Conservation (phyloP, 2,113 vertebrate species). For the Ia io region DNA sequence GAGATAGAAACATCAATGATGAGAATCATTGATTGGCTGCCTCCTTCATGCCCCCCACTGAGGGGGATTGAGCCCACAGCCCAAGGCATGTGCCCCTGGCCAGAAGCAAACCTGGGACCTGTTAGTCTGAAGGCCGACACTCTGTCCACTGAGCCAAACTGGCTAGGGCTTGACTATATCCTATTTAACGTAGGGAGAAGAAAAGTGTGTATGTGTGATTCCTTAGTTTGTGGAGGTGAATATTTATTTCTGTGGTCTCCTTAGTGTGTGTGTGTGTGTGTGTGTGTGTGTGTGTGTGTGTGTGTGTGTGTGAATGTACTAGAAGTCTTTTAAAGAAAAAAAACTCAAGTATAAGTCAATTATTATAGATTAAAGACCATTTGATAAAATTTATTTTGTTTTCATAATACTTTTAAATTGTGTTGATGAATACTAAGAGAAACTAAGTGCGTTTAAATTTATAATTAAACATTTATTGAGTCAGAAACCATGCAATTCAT, state of each 20-base stretch:
- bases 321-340: neutral
- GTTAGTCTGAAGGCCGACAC: too few species aligned
- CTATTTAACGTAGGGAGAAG: neutral
- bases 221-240: neutral
- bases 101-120: too few species aligned
- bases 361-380: neutral
- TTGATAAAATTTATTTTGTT: constrained; percentile 8
- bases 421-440: constrained; percentile 6
- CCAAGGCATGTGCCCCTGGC: too few species aligned
- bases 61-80: too few species aligned
- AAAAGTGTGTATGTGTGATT: neutral
- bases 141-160: too few species aligned
- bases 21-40: too few species aligned
- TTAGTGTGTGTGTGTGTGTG: neutral
- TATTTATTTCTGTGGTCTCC: neutral
- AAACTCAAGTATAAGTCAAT: neutral
- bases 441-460: neutral
- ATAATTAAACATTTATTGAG: neutral
- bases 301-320: neutral
- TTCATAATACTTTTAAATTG: neutral
- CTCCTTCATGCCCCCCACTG: too few species aligned
- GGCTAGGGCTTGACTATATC: neutral
- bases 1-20: too few species aligned
- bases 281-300: neutral
- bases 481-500: neutral